Evolutionary conservation across 1,140 invertebrate genomes (phyloP), one percentile per base, ranked within the genome.

Genomic region (Popillia japonica): DNA sequence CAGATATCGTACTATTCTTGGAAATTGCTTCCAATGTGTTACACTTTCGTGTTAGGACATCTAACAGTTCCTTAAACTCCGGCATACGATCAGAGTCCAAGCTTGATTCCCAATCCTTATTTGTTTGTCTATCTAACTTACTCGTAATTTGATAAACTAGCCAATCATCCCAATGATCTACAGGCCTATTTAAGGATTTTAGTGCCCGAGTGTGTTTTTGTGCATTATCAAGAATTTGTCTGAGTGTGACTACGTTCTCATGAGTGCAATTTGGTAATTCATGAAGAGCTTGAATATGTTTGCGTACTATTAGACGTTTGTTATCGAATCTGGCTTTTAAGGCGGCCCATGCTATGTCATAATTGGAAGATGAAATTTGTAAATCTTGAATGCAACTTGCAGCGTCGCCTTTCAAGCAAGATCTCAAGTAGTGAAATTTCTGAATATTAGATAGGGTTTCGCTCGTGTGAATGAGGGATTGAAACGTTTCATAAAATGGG

Each of bases 141-240:
- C 82, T 79, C n/a, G 80, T 81, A 9, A 83, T 75, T 14, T 84
- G 17, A 80, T 83, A 79, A 75, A 87, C 79, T 40, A 86, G 79
- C 40, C 85, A 34, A 0, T 81, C 78, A 79, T 85, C 84, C 84
- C 83, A 86, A 68, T 79, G 42, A 3, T 72, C 64, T 1, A 22
- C 22, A 7, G 73, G 73, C 3, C 40, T 40, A 20, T 75, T 17
- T 10, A 75, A 22, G 14, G 73, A 11, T n/a, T 11, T 22, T 17
- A 75, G 1, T 40, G 73, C 73, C 4, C 42, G 0, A 8, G 42
- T 42, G 40, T 44, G 73, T 75, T 75, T 75, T 75, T 17, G 34
- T n/a, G 17, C 42, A 48, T 22, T 34, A 22, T 75, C 73, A 40
- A 75, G 8, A 6, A 75, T 75, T 42, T 20, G 11, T 10, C 40